Conservation (phyloP, 2,888 invertebrate genomes). For the Drosophila lutescens region DNA sequence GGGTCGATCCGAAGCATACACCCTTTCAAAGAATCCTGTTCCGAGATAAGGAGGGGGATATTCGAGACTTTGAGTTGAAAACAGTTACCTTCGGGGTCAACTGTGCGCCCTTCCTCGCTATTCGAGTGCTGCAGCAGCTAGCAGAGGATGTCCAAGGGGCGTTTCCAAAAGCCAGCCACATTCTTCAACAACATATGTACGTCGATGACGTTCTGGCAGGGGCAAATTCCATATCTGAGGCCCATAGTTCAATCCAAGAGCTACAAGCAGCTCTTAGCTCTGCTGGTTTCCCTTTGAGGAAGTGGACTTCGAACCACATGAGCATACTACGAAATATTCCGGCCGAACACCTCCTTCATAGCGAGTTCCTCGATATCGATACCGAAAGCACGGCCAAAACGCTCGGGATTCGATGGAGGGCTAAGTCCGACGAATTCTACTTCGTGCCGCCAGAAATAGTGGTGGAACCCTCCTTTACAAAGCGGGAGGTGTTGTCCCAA, state of each 20-base stretch:
- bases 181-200: background rate
- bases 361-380: too few species aligned
- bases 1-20: background rate
- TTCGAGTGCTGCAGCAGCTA: background rate
- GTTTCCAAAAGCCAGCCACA: background rate
- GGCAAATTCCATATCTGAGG: background rate
- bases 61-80: background rate
- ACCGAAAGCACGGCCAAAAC: background rate
- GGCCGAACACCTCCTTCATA: too few species aligned
- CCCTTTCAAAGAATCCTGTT: too few species aligned
- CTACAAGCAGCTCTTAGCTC: background rate
- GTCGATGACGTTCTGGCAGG: background rate
- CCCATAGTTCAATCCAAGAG: too few species aligned
- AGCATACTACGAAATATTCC: too few species aligned
- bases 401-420: background rate
- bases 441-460: too few species aligned
- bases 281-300: background rate
- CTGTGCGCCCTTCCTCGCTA: background rate
- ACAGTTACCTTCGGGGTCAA: background rate
- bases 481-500: background rate
- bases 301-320: background rate
- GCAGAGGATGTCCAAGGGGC: background rate
- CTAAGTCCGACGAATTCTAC: too few species aligned
- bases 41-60: background rate
- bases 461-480: too few species aligned